A percentile compares a stretch with the other conserved stretches of the same genome.
These are phyloP conservation scores for Rotaria sp. DNA, from an alignment of 2,888 invertebrate species.

Conservation along the genomic window DNA sequence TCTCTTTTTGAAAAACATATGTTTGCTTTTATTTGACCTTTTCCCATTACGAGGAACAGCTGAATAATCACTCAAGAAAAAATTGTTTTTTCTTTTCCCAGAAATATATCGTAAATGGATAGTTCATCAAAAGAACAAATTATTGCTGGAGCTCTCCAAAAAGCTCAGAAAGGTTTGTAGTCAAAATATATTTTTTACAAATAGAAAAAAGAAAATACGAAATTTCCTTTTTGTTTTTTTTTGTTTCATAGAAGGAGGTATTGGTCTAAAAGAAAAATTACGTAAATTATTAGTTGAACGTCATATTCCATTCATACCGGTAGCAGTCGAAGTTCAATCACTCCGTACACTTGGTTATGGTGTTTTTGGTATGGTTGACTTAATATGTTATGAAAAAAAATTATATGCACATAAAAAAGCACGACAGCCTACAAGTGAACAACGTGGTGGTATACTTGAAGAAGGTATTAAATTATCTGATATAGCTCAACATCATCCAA, in stretches of 20 bases:
- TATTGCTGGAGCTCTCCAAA: too few species aligned
- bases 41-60: too few species aligned
- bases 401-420: constrained; percentile 14
- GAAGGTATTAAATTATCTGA: constrained; percentile 21
- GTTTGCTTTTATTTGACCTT: too few species aligned
- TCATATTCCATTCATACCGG: neutral
- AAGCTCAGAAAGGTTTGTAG: neutral
- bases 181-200: too few species aligned
- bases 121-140: too few species aligned
- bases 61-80: too few species aligned
- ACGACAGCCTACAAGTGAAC: neutral
- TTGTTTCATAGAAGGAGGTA: neutral
- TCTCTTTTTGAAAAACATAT: neutral
- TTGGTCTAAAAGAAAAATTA: neutral
- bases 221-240: neutral
- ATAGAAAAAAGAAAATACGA: too few species aligned
- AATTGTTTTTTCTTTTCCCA: too few species aligned
- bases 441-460: neutral
- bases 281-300: neutral
- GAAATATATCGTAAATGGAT: too few species aligned
- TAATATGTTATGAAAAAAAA: neutral
- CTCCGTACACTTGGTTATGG: neutral
- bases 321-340: neutral
- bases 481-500: neutral
- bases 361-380: neutral